Evolutionary conservation across 2,113 vertebrate genomes (phyloP), one percentile per base, ranked within the genome.

Genomic region (Oxygymnocypris stewartii): DNA sequence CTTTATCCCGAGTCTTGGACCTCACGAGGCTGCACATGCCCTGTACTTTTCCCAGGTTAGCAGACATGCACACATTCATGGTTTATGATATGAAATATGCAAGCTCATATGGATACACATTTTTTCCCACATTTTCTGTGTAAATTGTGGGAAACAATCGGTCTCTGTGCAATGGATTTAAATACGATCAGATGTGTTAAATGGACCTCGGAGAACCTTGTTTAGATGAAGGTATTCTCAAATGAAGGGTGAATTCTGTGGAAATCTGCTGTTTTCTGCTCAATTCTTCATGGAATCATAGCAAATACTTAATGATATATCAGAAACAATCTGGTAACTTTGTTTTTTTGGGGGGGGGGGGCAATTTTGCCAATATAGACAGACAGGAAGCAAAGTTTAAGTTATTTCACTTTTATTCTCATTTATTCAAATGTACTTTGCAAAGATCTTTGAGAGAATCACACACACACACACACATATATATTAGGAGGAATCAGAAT

Each of bases 1-100:
- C 95, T 99, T 49, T 99, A 97, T 89, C 98, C 98, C 1, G 97
- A 99, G 93, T 99, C 98, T 23, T 99, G 98, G 98, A 99, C 97
- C 0, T 95, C 96, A 57, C 94, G 97, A 90, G 98, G 98, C 85
- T 99, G 98, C 89, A 99, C 98, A 83, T 99, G 98, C 86, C 98
- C 98, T 11, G 95, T 99, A 89, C 97, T 99, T 86, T 98, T 98
- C 90, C 98, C 98, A 18, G 98, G 98, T 98, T 89, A 91, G 95
- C 67, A 16, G 13, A 79, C 16, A 28, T 11, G 78, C 67, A 82
- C 63, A 8, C 13, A 25, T 61, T 51, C n/a, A 81, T 0, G 74
- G 18, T 28, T 49, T 35, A 69, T 74, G 71, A 42, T 35, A 16
- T 42, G 4, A 42, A 73, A 73, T 47, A 42, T 18, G 7, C 42